A percentile compares a stretch with the other conserved stretches of the same genome.
phyloP scores from a whole-genome alignment of 2,888 invertebrate species.

The Tipula unca region DNA sequence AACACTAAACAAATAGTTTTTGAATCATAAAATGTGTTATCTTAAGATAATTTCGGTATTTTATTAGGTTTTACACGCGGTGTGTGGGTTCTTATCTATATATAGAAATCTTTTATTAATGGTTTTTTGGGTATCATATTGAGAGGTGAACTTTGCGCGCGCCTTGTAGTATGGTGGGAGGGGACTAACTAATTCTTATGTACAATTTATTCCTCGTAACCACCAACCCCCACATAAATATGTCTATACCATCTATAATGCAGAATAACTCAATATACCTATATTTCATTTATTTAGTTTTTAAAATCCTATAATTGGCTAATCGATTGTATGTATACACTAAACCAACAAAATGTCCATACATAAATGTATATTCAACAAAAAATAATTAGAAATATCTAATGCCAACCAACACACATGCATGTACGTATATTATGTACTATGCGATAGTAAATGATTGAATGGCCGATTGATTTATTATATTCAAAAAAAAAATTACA shows the following conservation, averaged over 20 bases:
- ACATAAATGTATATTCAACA: neutral
- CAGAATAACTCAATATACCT: neutral
- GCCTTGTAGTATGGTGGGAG: neutral
- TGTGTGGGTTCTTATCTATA: slow-evolving; percentile 1
- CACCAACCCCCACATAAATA: neutral
- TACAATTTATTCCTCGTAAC: neutral
- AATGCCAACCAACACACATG: neutral
- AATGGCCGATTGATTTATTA: neutral
- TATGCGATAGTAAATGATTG: neutral
- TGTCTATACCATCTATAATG: neutral
- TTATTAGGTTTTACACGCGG: neutral
- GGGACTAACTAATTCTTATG: neutral
- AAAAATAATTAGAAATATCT: neutral
- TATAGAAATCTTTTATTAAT: neutral
- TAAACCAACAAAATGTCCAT: neutral
- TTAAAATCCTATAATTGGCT: neutral
- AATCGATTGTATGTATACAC: neutral
- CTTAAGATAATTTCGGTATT: neutral
- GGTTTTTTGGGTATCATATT: neutral
- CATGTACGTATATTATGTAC: neutral
- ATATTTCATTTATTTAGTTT: neutral
- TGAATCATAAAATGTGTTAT: neutral
- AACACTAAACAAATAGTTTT: neutral
- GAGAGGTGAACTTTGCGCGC: neutral
- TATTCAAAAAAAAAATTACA: neutral